Conservation (phyloP, 2,888 invertebrate species). For the Germaria angustata region DNA sequence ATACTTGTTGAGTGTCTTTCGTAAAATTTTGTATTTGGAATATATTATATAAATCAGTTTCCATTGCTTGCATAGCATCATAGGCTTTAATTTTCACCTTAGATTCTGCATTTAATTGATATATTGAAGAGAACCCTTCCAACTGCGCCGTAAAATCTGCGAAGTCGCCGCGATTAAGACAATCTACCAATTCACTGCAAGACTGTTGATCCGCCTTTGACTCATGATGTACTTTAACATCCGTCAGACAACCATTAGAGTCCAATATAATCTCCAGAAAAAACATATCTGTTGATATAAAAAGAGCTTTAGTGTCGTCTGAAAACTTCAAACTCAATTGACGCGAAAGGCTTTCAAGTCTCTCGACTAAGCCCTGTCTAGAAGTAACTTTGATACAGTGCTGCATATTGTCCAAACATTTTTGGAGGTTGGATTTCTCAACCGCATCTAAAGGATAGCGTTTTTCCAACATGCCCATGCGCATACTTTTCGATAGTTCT, state of each 20-base stretch:
- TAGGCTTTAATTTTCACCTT: slow-evolving; percentile 97
- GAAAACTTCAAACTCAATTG: slow-evolving; percentile 95
- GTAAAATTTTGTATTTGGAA: slow-evolving; percentile 89
- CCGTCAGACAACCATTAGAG: slow-evolving; percentile 89
- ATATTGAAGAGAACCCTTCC: slow-evolving; percentile 94
- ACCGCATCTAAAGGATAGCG: slow-evolving; percentile 91
- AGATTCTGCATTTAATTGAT: slow-evolving; percentile 96
- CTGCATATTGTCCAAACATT: slow-evolving; percentile 94
- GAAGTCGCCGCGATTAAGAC: slow-evolving; percentile 92
- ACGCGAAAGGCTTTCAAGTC: slow-evolving; percentile 93
- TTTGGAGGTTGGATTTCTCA: slow-evolving; percentile 92
- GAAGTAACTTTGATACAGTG: slow-evolving; percentile 96
- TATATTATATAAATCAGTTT: slow-evolving; percentile 91
- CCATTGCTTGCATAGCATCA: slow-evolving; percentile 93
- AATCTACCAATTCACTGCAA: slow-evolving; percentile 92
- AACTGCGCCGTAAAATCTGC: slow-evolving; percentile 94
- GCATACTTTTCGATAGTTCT: slow-evolving; percentile 92
- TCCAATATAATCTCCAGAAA: slow-evolving; percentile 95
- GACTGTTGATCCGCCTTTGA: slow-evolving; percentile 91
- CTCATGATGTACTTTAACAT: slow-evolving; percentile 95
- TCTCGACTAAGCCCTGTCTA: slow-evolving; percentile 93
- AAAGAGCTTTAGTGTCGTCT: slow-evolving; percentile 89
- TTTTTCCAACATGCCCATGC: slow-evolving; percentile 94
- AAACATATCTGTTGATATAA: slow-evolving; percentile 98
- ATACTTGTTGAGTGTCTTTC: slow-evolving; percentile 84